A percentile compares a stretch with the other conserved stretches of the same genome.
phyloP scores from a whole-genome alignment of 1,140 invertebrate genomes.

The Himalopsyche phryganea region DNA sequence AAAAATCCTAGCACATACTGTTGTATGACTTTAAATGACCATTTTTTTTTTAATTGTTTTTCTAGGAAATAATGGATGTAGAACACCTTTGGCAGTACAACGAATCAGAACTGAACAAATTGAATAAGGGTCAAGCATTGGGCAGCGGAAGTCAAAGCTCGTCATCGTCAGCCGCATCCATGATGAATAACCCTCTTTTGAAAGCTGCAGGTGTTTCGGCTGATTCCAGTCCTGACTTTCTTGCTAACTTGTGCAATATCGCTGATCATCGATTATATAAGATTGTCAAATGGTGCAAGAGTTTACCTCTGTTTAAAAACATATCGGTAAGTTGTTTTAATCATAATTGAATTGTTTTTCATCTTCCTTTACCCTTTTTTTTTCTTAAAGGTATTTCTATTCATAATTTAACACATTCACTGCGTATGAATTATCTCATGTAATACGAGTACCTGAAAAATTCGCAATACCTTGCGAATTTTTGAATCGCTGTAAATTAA shows the following conservation, averaged over 20 bases:
- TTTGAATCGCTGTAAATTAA: too few species aligned
- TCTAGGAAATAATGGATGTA: conserved; percentile 89
- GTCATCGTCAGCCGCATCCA: conserved; percentile 23
- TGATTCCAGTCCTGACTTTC: conserved; percentile 76
- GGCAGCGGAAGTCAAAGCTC: conserved; percentile 36
- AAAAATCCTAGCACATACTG: too few species aligned
- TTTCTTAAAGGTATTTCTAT: too few species aligned
- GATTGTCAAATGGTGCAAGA: conserved; percentile 98
- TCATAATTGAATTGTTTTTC: too few species aligned
- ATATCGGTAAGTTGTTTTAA: conserved; percentile 68
- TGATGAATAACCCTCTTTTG: conserved; percentile 56
- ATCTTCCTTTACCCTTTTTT: too few species aligned
- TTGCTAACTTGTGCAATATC: conserved; percentile 86
- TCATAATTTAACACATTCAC: too few species aligned
- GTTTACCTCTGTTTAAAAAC: conserved; percentile 92
- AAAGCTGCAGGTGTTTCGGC: conserved; percentile 58
- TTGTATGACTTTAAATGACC: too few species aligned
- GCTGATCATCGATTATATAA: conserved; percentile 94
- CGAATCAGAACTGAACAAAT: conserved; percentile 61
- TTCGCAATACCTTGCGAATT: too few species aligned
- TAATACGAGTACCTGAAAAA: too few species aligned
- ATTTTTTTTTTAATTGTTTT: too few species aligned
- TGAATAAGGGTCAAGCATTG: conserved; percentile 52
- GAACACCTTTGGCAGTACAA: conserved; percentile 92
- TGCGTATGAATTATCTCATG: too few species aligned